phyloP scores from a whole-genome alignment of 2,888 invertebrate genomes.

The Eilema griseolum region DNA sequence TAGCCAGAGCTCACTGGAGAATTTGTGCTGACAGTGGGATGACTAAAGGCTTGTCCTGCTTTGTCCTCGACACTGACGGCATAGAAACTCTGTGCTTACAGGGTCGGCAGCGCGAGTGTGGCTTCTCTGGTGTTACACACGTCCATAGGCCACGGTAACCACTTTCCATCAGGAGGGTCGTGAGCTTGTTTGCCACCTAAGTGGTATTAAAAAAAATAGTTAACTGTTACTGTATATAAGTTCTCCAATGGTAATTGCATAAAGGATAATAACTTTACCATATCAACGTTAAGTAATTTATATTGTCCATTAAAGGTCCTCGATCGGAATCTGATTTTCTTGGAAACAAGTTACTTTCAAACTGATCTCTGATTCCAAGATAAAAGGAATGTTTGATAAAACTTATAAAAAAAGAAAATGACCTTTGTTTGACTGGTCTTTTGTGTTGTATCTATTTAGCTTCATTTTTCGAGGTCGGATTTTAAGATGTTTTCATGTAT shows the following conservation, averaged over 20 bases:
- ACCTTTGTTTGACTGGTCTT: not conserved
- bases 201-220: no score
- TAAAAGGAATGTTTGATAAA: constrained; percentile 8
- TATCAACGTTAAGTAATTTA: constrained; percentile 11
- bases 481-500: not conserved
- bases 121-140: no score
- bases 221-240: not conserved
- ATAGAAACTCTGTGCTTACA: no score
- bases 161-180: no score
- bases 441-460: not conserved
- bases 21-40: no score
- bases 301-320: constrained; percentile 1
- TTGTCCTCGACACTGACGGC: no score
- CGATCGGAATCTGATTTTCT: constrained; percentile 12
- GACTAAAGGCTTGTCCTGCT: no score
- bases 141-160: no score
- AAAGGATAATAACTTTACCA: constrained; percentile 2
- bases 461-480: not conserved
- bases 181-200: no score
- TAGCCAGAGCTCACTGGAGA: no score
- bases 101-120: no score
- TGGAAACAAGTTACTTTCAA: constrained; percentile 4
- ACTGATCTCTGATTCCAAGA: constrained; percentile 1
- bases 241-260: not conserved
- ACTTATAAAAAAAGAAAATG: not conserved